phyloP scores from a whole-genome alignment of 2,888 invertebrate genomes.

The Imbricaverruca yamaguchii region DNA sequence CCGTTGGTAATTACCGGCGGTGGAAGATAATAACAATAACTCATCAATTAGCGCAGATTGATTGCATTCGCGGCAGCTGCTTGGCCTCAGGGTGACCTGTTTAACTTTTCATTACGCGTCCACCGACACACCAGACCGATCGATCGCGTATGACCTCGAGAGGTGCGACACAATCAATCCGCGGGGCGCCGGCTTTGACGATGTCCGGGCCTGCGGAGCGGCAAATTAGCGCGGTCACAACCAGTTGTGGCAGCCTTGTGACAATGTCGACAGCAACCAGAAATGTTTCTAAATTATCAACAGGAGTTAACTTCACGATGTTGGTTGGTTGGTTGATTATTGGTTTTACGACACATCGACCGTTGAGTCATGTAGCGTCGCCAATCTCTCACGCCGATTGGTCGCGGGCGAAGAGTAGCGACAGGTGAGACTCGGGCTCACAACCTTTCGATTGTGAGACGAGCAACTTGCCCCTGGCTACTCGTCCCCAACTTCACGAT shows the following conservation, averaged over 20 bases:
- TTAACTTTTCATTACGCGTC: slow-evolving; percentile 1
- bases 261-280: neutral
- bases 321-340: too few relatives aligned
- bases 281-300: neutral
- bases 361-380: too few relatives aligned
- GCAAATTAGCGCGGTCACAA: neutral
- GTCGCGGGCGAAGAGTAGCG: too few relatives aligned
- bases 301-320: neutral
- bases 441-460: too few relatives aligned
- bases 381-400: too few relatives aligned
- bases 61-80: neutral
- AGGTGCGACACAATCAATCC: neutral
- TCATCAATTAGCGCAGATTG: neutral
- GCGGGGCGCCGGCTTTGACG: neutral
- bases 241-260: neutral
- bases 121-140: neutral
- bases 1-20: neutral
- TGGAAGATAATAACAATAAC: neutral
- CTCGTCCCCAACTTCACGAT: too few relatives aligned
- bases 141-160: neutral
- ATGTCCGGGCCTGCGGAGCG: neutral
- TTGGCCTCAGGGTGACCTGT: neutral
- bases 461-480: too few relatives aligned
- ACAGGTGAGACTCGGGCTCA: too few relatives aligned
- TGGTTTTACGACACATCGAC: too few relatives aligned